Evolutionary conservation across 2,797 vertebrate species (phyloP).

Genomic region (Dallia pectoralis): DNA sequence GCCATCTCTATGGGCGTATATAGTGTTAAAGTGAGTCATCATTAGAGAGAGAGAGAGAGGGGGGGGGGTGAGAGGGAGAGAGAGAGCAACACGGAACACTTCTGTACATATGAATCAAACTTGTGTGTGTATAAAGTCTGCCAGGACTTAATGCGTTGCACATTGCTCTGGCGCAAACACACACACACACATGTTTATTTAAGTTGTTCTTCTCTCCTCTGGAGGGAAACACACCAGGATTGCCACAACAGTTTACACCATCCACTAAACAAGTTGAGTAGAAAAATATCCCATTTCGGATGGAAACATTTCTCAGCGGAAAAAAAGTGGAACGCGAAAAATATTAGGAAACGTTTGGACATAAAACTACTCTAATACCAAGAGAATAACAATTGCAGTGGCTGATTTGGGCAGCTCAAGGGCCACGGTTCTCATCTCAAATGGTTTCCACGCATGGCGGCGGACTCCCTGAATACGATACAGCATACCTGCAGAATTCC

Average conservation of each 20-base stretch:
- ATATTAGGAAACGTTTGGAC: slow-evolving; percentile 51
- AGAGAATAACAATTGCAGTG: slow-evolving; percentile 22
- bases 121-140: slow-evolving; percentile 62
- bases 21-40: slow-evolving; percentile 70
- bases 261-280: slow-evolving; percentile 67
- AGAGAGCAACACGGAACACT: slow-evolving; percentile 67
- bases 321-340: slow-evolving; percentile 65
- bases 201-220: slow-evolving; percentile 55
- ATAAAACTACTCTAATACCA: slow-evolving; percentile 31
- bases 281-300: slow-evolving; percentile 62
- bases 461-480: neutral
- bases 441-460: neutral
- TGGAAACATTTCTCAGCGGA: slow-evolving; percentile 51
- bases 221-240: slow-evolving; percentile 65
- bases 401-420: neutral
- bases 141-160: slow-evolving; percentile 78
- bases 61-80: too few species aligned
- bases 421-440: neutral
- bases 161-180: slow-evolving; percentile 72
- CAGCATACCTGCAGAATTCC: slow-evolving; percentile 17
- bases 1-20: slow-evolving; percentile 25
- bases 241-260: slow-evolving; percentile 72
- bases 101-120: slow-evolving; percentile 73
- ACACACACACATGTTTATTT: slow-evolving; percentile 68
- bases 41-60: slow-evolving; percentile 67